phyloP scores from a whole-genome alignment of 2,797 vertebrate genomes.

The Darevskia nairensis region DNA sequence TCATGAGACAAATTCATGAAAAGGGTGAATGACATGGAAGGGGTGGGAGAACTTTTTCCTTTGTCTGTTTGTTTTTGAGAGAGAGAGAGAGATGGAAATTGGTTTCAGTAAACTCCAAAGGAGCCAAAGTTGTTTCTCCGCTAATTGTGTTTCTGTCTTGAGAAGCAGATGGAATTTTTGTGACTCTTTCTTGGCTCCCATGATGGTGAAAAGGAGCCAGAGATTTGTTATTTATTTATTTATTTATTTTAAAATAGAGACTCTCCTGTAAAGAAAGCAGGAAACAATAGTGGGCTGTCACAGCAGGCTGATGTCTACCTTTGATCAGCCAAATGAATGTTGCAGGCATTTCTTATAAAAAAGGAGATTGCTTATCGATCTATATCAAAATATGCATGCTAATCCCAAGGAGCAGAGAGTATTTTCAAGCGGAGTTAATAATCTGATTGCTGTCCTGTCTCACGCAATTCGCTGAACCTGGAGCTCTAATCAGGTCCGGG shows the following conservation, averaged over 20 bases:
- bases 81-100: conserved; percentile 75
- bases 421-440: conserved; percentile 99
- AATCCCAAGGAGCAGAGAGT: conserved; percentile 94
- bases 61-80: neutral
- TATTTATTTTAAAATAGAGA: conserved; percentile 81
- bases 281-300: conserved; percentile 98
- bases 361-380: conserved; percentile 99
- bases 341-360: conserved; percentile 99
- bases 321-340: conserved; percentile 99
- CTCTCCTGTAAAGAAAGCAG: conserved; percentile 85
- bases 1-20: neutral
- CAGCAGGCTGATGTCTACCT: conserved; percentile 90
- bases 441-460: conserved; percentile 99
- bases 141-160: conserved; percentile 87
- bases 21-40: neutral
- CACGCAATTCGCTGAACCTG: conserved; percentile 97
- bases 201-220: conserved; percentile 83
- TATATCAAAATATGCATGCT: conserved; percentile 99
- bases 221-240: conserved; percentile 57
- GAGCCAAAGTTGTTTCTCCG: conserved; percentile 78
- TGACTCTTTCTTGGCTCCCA: conserved; percentile 92
- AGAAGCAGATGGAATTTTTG: conserved; percentile 91
- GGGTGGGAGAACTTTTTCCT: neutral
- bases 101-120: conserved; percentile 80
- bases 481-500: conserved; percentile 98